phyloP scores from a whole-genome alignment of 2,888 invertebrate species.

The Clanis bilineata region DNA sequence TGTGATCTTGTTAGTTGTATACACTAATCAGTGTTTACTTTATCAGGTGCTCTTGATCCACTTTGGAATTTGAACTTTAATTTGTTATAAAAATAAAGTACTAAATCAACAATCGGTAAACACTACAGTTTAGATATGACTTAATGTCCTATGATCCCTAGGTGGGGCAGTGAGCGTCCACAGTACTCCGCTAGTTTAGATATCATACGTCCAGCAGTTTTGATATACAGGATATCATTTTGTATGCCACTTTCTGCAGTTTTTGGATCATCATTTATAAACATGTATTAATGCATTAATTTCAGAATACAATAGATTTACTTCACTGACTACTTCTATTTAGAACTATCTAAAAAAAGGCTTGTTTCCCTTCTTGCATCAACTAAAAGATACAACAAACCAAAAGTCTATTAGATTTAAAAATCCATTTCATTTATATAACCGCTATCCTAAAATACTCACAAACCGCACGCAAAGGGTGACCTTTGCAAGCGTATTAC shows the following conservation, averaged over 20 bases:
- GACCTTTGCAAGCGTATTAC: neutral
- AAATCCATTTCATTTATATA: neutral
- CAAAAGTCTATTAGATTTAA: neutral
- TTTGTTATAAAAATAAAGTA: neutral
- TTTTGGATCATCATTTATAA: too few relatives aligned
- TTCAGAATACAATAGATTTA: too few relatives aligned
- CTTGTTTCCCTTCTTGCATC: neutral
- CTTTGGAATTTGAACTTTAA: neutral
- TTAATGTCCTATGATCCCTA: too few relatives aligned
- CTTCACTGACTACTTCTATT: too few relatives aligned
- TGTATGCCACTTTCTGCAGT: too few relatives aligned
- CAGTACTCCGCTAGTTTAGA: too few relatives aligned
- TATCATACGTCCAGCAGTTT: too few relatives aligned
- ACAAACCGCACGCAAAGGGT: neutral
- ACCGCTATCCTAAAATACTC: neutral
- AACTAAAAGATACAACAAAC: neutral
- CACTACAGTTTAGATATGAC: neutral
- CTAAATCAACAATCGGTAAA: neutral
- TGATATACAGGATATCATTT: too few relatives aligned
- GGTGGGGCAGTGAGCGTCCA: too few relatives aligned
- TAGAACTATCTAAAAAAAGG: too few relatives aligned
- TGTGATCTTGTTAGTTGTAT: neutral
- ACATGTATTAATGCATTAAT: too few relatives aligned
- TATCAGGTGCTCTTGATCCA: neutral
- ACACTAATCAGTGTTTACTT: neutral